Evolutionary conservation across 1,140 invertebrate genomes (phyloP).

Genomic region (Cardiocondyla obscurior): DNA sequence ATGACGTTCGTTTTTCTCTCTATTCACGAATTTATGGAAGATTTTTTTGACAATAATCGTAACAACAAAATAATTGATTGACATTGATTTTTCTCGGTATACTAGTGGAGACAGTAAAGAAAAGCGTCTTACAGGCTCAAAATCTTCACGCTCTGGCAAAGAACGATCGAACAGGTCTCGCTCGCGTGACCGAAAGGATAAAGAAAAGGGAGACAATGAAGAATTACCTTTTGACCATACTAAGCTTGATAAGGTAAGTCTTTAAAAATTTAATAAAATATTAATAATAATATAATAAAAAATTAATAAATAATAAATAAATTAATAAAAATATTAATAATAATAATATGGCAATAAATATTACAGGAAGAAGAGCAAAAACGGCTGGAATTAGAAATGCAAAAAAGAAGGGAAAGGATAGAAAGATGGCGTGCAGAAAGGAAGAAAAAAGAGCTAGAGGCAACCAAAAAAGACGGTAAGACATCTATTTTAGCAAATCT

Average conservation of each 20-base stretch:
- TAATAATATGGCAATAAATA: constrained; percentile 45
- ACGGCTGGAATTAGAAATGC: constrained; percentile 97
- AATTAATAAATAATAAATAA: no score
- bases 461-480: constrained; percentile 90
- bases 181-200: constrained; percentile 79
- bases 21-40: constrained; percentile 12
- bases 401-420: constrained; percentile 93
- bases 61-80: constrained; percentile 53
- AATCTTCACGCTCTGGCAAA: constrained; percentile 82
- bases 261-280: background rate
- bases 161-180: constrained; percentile 81
- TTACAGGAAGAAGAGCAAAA: constrained; percentile 92
- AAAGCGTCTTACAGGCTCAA: constrained; percentile 82
- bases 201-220: constrained; percentile 85
- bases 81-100: constrained; percentile 75
- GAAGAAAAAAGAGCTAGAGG: constrained; percentile 93
- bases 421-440: constrained; percentile 85
- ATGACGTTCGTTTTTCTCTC: background rate
- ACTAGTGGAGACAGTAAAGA: constrained; percentile 84
- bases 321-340: no score
- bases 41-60: background rate
- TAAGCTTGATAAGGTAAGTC: constrained; percentile 88
- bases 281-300: no score
- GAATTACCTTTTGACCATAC: constrained; percentile 88
- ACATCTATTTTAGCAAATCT: constrained; percentile 85